A percentile compares a stretch with the other conserved stretches of the same genome.
These are phyloP conservation scores for Leuciscus waleckii DNA, from an alignment of 2,797 vertebrate species.

Conservation along the genomic window DNA sequence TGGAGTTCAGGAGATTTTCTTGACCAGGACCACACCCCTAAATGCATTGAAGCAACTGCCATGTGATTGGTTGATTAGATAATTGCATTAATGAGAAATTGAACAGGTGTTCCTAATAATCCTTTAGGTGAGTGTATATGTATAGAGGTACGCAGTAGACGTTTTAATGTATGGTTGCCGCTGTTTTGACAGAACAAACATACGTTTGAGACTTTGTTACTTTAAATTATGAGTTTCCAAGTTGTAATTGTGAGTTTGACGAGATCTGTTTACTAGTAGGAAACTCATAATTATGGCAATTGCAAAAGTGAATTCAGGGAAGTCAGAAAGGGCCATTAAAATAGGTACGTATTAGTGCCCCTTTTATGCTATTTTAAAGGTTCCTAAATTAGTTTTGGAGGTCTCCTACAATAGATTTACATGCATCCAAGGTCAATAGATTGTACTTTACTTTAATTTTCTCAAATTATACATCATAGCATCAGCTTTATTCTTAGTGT, in stretches of 20 bases:
- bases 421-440: not conserved
- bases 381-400: not conserved
- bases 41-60: too few relatives aligned
- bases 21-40: too few relatives aligned
- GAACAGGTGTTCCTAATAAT: too few relatives aligned
- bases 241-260: slow-evolving; percentile 9
- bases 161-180: not conserved
- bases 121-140: too few relatives aligned
- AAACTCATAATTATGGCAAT: not conserved
- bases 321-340: slow-evolving; percentile 17
- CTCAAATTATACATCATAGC: not conserved
- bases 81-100: too few relatives aligned
- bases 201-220: not conserved
- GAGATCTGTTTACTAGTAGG: not conserved
- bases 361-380: not conserved
- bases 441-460: not conserved
- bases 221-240: slow-evolving; percentile 4
- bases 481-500: not conserved
- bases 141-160: not conserved
- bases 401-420: not conserved
- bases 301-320: not conserved
- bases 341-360: not conserved
- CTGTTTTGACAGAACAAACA: not conserved
- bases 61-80: too few relatives aligned
- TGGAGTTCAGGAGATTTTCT: too few relatives aligned